Conservation (phyloP, 2,797 vertebrate species). For the Trachurus trachurus region DNA sequence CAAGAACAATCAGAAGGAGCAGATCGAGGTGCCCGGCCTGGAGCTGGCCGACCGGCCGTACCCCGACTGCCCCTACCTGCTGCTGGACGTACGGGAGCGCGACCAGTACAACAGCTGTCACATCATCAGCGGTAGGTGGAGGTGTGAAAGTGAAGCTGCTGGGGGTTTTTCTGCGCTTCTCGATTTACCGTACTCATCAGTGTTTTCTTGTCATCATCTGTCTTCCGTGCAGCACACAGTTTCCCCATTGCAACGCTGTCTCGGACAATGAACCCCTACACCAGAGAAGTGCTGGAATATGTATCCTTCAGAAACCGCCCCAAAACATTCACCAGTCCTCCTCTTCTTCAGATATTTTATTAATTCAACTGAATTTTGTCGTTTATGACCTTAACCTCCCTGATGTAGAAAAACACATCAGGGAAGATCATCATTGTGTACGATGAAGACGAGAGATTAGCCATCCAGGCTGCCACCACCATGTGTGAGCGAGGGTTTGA, state of each 20-base stretch:
- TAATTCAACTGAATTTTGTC: not conserved
- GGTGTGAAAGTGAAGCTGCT: no score
- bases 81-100: constrained; percentile 93
- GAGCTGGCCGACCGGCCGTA: constrained; percentile 83
- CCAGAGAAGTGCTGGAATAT: constrained; percentile 91
- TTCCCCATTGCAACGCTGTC: constrained; percentile 91
- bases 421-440: constrained; percentile 97
- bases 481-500: constrained; percentile 97
- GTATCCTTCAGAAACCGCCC: constrained; percentile 90
- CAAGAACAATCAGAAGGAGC: constrained; percentile 70
- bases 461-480: constrained; percentile 92
- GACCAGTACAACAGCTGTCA: constrained; percentile 92
- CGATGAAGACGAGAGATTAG: constrained; percentile 94
- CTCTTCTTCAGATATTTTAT: not conserved
- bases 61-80: constrained; percentile 93
- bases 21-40: constrained; percentile 14
- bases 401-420: constrained; percentile 89
- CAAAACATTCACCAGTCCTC: not conserved
- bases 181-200: not conserved
- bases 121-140: constrained; percentile 89
- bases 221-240: constrained; percentile 87
- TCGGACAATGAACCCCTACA: constrained; percentile 95
- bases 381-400: constrained; percentile 75
- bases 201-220: not conserved
- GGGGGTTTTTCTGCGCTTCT: no score